Evolutionary conservation across 2,797 vertebrate genomes (phyloP).

Genomic region (Rhinoraja longicauda): DNA sequence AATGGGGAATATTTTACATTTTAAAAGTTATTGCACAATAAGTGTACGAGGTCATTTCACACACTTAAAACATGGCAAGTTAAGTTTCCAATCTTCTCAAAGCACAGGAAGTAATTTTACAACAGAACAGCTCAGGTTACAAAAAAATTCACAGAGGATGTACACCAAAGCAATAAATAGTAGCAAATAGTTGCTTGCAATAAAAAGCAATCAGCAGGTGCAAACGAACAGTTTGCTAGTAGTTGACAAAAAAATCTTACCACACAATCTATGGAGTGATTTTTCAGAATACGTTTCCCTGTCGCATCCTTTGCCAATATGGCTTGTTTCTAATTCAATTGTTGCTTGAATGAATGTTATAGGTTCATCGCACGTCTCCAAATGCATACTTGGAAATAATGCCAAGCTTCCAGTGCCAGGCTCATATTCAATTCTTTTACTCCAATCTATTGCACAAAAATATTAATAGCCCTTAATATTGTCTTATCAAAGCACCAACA

Average conservation of each 20-base stretch:
- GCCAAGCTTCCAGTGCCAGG: constrained; percentile 85
- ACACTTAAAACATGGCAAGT: too few species aligned
- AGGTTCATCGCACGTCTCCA: constrained; percentile 88
- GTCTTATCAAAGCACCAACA: neutral
- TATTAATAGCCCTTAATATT: neutral
- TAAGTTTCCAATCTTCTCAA: too few species aligned
- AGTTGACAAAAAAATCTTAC: constrained; percentile 54
- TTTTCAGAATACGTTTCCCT: constrained; percentile 96
- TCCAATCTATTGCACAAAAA: constrained; percentile 69
- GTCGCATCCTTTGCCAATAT: constrained; percentile 95
- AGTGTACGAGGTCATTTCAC: neutral
- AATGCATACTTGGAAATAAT: constrained; percentile 80
- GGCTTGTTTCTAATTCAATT: constrained; percentile 85
- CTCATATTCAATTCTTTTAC: constrained; percentile 87
- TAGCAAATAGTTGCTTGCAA: too few species aligned
- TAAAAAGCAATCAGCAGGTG: neutral
- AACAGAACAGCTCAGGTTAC: neutral
- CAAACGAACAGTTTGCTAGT: neutral
- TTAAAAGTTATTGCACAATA: neutral
- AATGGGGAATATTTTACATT: neutral
- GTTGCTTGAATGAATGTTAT: constrained; percentile 78
- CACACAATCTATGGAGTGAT: constrained; percentile 90
- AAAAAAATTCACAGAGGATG: neutral
- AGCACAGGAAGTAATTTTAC: too few species aligned
- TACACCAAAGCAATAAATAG: neutral